Evolutionary conservation across 2,888 invertebrate genomes (phyloP).

Genomic region (Ariolimax columbianus): DNA sequence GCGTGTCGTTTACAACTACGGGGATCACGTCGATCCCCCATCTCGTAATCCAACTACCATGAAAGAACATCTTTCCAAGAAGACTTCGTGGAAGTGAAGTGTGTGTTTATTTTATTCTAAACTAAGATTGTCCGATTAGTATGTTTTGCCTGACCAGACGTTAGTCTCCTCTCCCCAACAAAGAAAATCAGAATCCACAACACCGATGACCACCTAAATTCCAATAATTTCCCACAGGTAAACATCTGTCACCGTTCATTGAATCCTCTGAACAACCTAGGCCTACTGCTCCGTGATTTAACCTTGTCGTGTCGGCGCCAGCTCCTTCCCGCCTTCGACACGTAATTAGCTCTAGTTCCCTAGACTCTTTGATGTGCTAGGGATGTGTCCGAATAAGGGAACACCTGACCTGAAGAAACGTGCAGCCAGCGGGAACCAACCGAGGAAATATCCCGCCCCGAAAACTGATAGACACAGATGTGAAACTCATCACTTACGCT

Average conservation of each 20-base stretch:
- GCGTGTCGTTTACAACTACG: no score
- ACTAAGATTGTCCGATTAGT: no score
- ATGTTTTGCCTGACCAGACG: no score
- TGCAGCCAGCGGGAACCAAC: conserved; percentile 42
- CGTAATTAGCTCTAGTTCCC: conserved; percentile 27
- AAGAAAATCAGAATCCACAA: no score
- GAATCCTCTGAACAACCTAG: neutral
- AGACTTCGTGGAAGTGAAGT: no score
- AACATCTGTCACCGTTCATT: neutral
- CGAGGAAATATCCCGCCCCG: conserved; percentile 40
- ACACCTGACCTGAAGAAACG: conserved; percentile 38
- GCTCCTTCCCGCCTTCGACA: neutral
- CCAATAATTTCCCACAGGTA: neutral
- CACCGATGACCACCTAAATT: neutral
- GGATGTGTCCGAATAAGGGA: conserved; percentile 31
- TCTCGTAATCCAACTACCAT: no score
- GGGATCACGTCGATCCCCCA: no score
- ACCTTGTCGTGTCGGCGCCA: neutral
- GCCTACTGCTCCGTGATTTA: neutral
- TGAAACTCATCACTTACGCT: conserved; percentile 23
- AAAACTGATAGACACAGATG: conserved; percentile 41
- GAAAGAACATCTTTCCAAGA: no score
- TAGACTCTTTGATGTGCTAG: conserved; percentile 15
- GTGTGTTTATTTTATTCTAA: no score
- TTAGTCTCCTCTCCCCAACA: no score